phyloP scores from a whole-genome alignment of 2,113 vertebrate species.

The Centropus unirufus region DNA sequence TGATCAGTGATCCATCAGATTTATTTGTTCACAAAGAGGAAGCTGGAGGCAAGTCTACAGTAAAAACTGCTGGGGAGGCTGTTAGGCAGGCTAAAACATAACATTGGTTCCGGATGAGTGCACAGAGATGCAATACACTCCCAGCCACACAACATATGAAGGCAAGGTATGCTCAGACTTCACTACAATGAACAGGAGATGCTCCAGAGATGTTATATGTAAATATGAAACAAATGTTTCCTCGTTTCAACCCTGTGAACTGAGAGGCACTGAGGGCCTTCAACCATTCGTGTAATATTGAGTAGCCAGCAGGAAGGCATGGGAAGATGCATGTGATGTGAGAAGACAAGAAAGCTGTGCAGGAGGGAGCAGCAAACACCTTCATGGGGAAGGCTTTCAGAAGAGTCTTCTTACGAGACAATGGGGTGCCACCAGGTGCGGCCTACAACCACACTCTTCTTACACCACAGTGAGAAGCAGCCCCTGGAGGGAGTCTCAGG shows the following conservation, averaged over 20 bases:
- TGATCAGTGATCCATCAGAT: not conserved
- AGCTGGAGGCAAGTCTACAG: not conserved
- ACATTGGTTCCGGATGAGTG: not conserved
- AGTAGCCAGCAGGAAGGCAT: not conserved
- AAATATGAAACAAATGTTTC: not conserved
- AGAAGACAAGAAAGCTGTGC: no score
- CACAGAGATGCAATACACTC: no score
- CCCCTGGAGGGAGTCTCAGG: not conserved
- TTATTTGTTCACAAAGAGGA: not conserved
- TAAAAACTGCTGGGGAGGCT: not conserved
- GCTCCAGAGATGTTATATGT: not conserved
- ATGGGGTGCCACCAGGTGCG: not conserved
- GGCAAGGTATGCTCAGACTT: not conserved
- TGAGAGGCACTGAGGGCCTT: no score
- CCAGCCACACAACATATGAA: not conserved
- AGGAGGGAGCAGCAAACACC: not conserved
- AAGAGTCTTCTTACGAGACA: not conserved
- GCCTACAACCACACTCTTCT: not conserved
- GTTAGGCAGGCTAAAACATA: not conserved
- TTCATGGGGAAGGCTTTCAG: not conserved
- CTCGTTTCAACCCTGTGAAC: not conserved
- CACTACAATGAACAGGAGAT: not conserved
- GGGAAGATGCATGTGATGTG: not conserved
- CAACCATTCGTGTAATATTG: not conserved
- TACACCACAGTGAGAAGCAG: not conserved